Base-by-base conservation (phyloP, 1,140 invertebrate species). In the Magallana gigas region DNA sequence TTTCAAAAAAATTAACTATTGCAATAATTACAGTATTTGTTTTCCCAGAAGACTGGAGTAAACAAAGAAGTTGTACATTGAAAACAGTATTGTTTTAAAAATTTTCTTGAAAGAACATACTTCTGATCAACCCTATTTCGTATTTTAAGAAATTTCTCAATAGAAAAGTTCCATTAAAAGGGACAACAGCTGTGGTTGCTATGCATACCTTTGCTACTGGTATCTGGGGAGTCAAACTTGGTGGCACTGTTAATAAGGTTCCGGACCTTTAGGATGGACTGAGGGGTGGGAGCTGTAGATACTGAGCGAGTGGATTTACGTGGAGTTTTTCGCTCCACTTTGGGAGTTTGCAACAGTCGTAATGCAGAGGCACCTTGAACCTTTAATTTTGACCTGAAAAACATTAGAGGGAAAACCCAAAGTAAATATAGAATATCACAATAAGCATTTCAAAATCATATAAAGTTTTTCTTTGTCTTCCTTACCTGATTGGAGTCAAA, bases 231-330 rank as follows among this genome's bases (percentile, higher is more conserved):
- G n/a, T 64, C 71, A 12, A 83, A 14, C 56, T 87, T 83, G 57
- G 57, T 56, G 16, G 83, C 88, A 58, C 85, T 88, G 4, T 88
- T 83, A 0, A 91, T 88, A 48, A 90, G 80, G 82, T 88, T 85
- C 8, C 87, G 83, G 62, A 93, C 92, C 88, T 93, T 93, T 29
- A 93, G 85, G 48, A 93, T 93, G n/a, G 92, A 93, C 88, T 93
- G 92, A 11, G 93, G 92, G 14, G 92, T 93, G n/a, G 85, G 85
- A 11, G 64, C 85, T 48, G 68, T 81, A 0, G 86, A 96, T 95
- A 71, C 81, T 58, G 82, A 91, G 48, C 59, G 87, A 8, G 71
- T 71, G n/a, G 59, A 85, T 48, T 85, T 87, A 2, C 85, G 58
- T 6, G 92, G 90, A 18, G 91, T 90, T 80, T 92, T 89, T 71